A percentile compares a stretch with the other conserved stretches of the same genome.
These are phyloP conservation scores for Clusia tigrina DNA, from an alignment of 2,888 invertebrate species.

Conservation along the genomic window DNA sequence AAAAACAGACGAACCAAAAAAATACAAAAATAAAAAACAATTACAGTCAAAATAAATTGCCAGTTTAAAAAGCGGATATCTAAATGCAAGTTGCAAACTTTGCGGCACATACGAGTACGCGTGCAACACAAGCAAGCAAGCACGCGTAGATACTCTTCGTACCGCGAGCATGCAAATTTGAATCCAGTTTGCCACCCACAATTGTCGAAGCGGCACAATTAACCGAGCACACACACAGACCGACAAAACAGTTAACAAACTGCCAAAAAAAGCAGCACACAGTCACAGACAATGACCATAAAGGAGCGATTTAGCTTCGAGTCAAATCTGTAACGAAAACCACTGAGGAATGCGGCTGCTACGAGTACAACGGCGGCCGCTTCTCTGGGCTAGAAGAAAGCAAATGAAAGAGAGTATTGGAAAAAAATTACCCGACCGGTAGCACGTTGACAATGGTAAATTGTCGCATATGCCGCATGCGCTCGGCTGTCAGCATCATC, in stretches of 20 bases:
- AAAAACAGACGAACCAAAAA: background rate
- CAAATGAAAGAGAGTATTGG: background rate
- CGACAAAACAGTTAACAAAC: conserved; percentile 24
- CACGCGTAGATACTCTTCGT: conserved; percentile 16
- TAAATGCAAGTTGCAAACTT: background rate
- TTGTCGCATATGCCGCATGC: conserved; percentile 16
- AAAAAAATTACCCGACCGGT: background rate
- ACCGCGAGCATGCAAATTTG: background rate
- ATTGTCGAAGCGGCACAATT: conserved; percentile 19
- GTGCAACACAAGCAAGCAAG: conserved; percentile 5
- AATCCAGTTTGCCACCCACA: conserved; percentile 9
- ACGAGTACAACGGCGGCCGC: background rate
- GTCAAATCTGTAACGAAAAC: background rate
- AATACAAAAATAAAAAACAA: conserved; percentile 1
- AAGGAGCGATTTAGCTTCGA: conserved; percentile 1
- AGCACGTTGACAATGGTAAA: conserved; percentile 15
- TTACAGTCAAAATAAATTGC: conserved; percentile 13
- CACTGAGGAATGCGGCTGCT: background rate
- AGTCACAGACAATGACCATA: conserved; percentile 20
- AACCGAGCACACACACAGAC: conserved; percentile 26
- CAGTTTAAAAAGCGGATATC: background rate
- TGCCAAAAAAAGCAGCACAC: conserved; percentile 4
- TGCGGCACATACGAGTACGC: background rate
- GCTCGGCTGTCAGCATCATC: conserved; percentile 10
- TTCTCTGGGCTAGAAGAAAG: background rate